phyloP scores from a whole-genome alignment of 2,797 vertebrate species.

The Mormyrus proboscirostris region DNA sequence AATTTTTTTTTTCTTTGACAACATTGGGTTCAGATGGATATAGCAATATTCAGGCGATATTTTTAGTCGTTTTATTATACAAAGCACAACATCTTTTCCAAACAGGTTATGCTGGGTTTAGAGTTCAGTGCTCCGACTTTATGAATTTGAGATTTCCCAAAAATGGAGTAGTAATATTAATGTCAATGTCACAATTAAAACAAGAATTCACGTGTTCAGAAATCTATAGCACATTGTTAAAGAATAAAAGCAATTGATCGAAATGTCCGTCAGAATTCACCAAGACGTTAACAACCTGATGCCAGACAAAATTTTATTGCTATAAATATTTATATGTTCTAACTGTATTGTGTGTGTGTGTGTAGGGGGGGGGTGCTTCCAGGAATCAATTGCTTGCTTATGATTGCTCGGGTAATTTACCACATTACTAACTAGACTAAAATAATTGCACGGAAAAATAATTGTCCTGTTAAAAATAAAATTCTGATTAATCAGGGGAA shows the following conservation, averaged over 20 bases:
- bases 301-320: no score
- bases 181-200: not conserved
- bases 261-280: no score
- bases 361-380: not conserved
- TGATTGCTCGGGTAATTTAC: not conserved
- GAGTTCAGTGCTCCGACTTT: not conserved
- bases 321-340: no score
- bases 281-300: no score
- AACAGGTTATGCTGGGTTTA: not conserved
- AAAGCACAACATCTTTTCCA: not conserved
- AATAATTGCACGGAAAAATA: not conserved
- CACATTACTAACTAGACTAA: not conserved
- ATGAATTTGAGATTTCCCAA: not conserved
- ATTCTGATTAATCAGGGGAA: not conserved
- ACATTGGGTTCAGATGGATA: not conserved
- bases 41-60: not conserved
- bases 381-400: not conserved
- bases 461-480: not conserved
- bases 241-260: no score
- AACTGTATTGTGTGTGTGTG: no score
- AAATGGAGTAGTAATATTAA: not conserved
- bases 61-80: not conserved
- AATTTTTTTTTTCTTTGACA: not conserved
- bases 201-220: not conserved
- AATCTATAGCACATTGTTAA: not conserved